Conservation (phyloP, 2,888 invertebrate genomes). For the Mallateleia sp. region DNA sequence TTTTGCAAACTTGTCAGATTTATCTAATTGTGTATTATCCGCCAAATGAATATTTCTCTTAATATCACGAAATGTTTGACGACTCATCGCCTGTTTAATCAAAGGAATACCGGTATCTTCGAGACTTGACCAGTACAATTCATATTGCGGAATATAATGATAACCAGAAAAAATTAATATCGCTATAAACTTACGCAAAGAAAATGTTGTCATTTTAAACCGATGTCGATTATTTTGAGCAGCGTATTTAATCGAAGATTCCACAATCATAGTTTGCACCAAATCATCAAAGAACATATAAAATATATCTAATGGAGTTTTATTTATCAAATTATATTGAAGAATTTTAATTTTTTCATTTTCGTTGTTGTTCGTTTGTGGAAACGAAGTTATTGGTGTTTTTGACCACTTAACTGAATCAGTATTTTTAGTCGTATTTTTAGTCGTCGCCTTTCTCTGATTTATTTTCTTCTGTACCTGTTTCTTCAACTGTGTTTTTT, state of each 20-base stretch:
- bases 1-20: no score
- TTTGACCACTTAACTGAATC: conserved; percentile 1
- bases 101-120: no score
- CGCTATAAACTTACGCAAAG: no score
- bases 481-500: neutral
- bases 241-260: conserved; percentile 2
- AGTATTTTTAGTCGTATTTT: neutral
- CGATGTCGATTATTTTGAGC: no score
- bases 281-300: neutral
- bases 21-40: no score
- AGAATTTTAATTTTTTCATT: conserved; percentile 1
- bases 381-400: conserved; percentile 5
- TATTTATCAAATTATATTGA: conserved; percentile 3
- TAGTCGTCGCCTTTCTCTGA: neutral
- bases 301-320: conserved; percentile 4
- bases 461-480: neutral
- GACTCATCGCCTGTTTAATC: no score
- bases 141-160: no score
- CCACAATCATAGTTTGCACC: neutral
- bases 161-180: no score
- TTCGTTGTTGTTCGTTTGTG: neutral
- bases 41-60: no score
- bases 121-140: no score
- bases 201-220: no score
- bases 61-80: no score